A percentile compares a stretch with the other conserved stretches of the same genome.
Evolutionary conservation across 2,113 vertebrate genomes (phyloP).

Genomic region (Rhodinocichla rosea): DNA sequence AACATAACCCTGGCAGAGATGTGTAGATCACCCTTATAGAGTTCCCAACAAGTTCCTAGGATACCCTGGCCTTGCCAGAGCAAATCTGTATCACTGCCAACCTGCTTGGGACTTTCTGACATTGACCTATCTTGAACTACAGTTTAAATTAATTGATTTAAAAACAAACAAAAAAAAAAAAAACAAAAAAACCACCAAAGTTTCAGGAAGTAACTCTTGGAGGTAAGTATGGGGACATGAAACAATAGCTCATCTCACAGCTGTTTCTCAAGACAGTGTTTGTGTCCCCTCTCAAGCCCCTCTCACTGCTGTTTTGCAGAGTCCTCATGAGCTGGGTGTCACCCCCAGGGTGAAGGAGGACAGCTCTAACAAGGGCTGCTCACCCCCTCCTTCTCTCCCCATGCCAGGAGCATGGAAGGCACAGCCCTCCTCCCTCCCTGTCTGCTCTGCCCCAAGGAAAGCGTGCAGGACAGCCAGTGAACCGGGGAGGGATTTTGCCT

Average conservation of each 20-base stretch:
- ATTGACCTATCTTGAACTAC: background rate
- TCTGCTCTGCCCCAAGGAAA: background rate
- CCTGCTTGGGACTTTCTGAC: background rate
- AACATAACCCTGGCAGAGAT: background rate
- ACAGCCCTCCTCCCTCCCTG: background rate
- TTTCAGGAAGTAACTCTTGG: background rate
- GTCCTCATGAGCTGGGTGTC: background rate
- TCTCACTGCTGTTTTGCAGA: background rate
- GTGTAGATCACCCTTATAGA: background rate
- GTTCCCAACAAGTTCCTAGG: background rate
- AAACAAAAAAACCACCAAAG: accelerated
- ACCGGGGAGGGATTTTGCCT: accelerated
- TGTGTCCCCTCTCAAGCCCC: background rate
- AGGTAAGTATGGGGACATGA: background rate
- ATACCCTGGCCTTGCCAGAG: background rate
- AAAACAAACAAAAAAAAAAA: background rate
- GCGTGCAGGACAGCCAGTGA: accelerated
- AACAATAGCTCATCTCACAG: background rate
- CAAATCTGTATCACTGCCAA: background rate
- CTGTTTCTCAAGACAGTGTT: background rate
- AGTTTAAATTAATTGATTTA: background rate
- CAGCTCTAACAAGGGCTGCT: background rate
- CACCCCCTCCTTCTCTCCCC: background rate
- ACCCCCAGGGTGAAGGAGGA: background rate
- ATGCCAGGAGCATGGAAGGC: background rate